Percentiles rank a stretch among this genome's conserved stretches.
These are phyloP conservation scores for Stenodera caucasica DNA, from an alignment of 2,888 invertebrate genomes.

Conservation along the genomic window DNA sequence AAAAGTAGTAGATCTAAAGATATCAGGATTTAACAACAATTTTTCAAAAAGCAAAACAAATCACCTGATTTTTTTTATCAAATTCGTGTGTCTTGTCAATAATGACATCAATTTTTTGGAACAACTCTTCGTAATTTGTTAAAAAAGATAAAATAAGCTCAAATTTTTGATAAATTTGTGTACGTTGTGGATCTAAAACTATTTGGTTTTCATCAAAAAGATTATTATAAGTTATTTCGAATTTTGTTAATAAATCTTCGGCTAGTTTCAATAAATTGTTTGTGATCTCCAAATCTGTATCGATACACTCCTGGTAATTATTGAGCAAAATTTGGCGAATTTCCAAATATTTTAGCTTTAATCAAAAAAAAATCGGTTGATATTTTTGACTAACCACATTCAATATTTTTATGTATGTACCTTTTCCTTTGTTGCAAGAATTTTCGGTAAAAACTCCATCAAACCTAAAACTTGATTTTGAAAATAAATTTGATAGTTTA, in stretches of 20 bases:
- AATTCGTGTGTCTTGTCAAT: neutral
- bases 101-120: neutral
- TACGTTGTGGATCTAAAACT: neutral
- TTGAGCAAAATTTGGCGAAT: neutral
- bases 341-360: neutral
- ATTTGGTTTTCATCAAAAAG: neutral
- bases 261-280: neutral
- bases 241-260: neutral
- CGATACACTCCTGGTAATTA: neutral
- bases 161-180: slow-evolving; percentile 1
- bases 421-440: neutral
- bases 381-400: too few relatives aligned
- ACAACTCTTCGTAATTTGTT: neutral
- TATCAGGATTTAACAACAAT: neutral
- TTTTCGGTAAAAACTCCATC: neutral
- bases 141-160: neutral
- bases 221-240: neutral
- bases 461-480: slow-evolving; percentile 1
- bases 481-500: neutral
- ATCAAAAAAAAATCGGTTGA: too few relatives aligned
- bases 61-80: too few relatives aligned
- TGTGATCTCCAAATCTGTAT: neutral
- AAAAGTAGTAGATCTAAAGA: neutral
- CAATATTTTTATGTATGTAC: neutral
- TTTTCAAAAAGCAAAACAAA: too few relatives aligned